Base-by-base conservation (phyloP, 2,797 vertebrate species). In the Strix occidentalis region DNA sequence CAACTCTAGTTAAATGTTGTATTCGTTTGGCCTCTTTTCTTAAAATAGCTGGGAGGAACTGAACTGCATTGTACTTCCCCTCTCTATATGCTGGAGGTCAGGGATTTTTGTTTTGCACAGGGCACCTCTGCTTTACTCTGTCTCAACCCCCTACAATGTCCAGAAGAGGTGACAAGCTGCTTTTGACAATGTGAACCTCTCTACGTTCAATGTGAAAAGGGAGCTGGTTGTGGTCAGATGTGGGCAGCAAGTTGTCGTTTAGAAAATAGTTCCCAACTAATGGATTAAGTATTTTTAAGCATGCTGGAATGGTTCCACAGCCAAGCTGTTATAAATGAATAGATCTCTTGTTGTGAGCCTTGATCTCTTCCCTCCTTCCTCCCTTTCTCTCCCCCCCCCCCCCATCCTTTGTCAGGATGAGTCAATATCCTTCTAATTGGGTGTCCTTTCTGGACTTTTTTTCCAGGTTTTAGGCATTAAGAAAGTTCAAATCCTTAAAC, bases 321-420 rank as follows among this genome's bases (percentile, higher is more conserved):
- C 89, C 89, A 96, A 97, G 94, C 89, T 91, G 87, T 94, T 96
- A 96, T 54, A 95, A 95, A 94, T 95, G 94, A 97, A 97, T 94
- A 86, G 95, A 60, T 86, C 85, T 95, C 97, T 97, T 97, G 95
- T 97, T 95, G 86, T 87, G 71, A 92, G 89, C 86, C 95, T 96
- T 96, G 92, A 96, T 97, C 93, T 95, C 72, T 92, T 95, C 95
- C 93, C 94, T 97, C 92, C 94, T 91, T 97, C 95, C 90, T 96
- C 93, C 69, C 91, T 92, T 90, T 86, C 80, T 82, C 80, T 46
- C 51, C 75, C 19, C 78, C 81, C 61, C 35, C 29, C 50, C 6
- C 19, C 31, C 25, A 9, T 23, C 18, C 92, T 96, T 97, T 97
- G 93, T 96, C 54, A 92, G 48, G 35, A 94, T 85, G 86, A 96